These are phyloP conservation scores for Pampus argenteus DNA, from an alignment of 2,797 vertebrate genomes.

Conservation along the genomic window DNA sequence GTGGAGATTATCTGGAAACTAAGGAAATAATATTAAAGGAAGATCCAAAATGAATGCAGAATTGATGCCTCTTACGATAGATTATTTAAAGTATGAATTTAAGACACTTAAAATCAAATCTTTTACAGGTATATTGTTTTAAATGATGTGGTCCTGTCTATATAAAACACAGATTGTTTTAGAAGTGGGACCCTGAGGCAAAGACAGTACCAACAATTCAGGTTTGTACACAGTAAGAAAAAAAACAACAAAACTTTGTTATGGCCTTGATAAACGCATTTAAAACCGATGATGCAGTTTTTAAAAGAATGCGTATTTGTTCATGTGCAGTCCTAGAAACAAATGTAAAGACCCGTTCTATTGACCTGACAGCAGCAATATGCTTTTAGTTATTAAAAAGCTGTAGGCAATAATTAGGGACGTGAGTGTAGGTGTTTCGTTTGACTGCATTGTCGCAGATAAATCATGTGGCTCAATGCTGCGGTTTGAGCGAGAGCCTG, in stretches of 20 bases:
- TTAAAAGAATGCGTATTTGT: constrained; percentile 10
- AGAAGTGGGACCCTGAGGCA: not conserved
- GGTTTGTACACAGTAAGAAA: not conserved
- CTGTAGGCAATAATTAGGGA: constrained; percentile 70
- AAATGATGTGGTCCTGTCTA: not conserved
- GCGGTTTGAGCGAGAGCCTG: constrained; percentile 68
- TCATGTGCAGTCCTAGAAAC: constrained; percentile 5
- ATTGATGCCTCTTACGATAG: not conserved
- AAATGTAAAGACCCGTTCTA: not conserved
- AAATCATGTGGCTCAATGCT: constrained; percentile 60
- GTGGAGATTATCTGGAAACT: too few relatives aligned
- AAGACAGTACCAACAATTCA: too few relatives aligned
- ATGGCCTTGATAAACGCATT: not conserved
- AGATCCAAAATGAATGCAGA: not conserved
- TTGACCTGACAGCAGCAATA: constrained; percentile 65
- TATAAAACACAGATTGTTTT: not conserved
- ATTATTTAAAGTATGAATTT: too few relatives aligned
- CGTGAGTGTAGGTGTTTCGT: constrained; percentile 65
- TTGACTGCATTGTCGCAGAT: constrained; percentile 70
- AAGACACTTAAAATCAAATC: too few relatives aligned
- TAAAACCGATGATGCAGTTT: not conserved
- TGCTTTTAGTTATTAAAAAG: constrained; percentile 71
- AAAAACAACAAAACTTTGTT: not conserved
- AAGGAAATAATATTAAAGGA: too few relatives aligned
- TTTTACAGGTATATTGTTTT: not conserved